These are phyloP conservation scores for Semaprochilodus insignis DNA, from an alignment of 2,797 vertebrate species.

Conservation along the genomic window DNA sequence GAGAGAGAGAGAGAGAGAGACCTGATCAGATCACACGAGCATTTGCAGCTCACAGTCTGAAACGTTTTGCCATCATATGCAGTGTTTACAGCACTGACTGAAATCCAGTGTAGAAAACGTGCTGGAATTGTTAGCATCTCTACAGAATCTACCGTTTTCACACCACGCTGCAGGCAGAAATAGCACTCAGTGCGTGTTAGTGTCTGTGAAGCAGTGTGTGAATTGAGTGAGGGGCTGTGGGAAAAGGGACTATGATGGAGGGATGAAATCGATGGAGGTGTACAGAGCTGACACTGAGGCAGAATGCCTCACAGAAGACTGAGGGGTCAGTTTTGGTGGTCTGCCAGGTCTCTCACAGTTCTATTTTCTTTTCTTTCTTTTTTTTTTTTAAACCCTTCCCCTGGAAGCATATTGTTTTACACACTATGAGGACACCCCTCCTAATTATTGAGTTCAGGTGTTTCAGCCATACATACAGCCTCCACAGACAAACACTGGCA, in stretches of 20 bases:
- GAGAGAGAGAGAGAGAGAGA: conserved; percentile 21
- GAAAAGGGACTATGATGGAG: neutral
- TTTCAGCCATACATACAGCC: no score
- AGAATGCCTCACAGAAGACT: neutral
- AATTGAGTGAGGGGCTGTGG: conserved; percentile 11
- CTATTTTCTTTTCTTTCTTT: no score
- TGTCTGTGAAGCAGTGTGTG: neutral
- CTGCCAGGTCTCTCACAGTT: no score
- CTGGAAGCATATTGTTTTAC: no score
- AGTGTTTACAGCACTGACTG: neutral
- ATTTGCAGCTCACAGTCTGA: neutral
- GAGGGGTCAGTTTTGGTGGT: no score
- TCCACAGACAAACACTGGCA: no score
- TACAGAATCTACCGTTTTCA: neutral
- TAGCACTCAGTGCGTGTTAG: neutral
- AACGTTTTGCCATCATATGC: neutral
- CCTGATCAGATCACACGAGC: neutral
- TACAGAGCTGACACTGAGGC: neutral
- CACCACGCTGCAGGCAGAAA: conserved; percentile 4
- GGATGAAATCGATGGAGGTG: conserved; percentile 1
- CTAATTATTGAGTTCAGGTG: no score
- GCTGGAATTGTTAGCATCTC: neutral
- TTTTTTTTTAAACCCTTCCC: no score
- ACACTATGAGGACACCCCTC: no score
- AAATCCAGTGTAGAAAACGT: neutral